These are phyloP conservation scores for Poeciliopsis retropinna DNA, from an alignment of 2,113 vertebrate genomes.

Conservation along the genomic window DNA sequence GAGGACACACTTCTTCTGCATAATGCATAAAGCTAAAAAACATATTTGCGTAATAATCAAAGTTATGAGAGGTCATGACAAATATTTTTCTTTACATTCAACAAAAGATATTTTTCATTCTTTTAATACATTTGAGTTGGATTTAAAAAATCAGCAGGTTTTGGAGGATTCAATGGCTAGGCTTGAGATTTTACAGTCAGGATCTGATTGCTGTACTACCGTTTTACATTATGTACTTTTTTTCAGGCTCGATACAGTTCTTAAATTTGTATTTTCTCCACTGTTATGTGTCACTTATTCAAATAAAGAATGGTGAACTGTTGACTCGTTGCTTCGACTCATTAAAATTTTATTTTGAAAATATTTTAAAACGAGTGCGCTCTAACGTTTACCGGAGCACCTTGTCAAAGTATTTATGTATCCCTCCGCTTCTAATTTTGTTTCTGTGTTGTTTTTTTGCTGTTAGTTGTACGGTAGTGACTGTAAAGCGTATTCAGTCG, in stretches of 20 bases:
- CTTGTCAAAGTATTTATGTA: slow-evolving; percentile 14
- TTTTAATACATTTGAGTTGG: background rate
- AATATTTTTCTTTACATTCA: too few species aligned
- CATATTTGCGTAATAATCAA: background rate
- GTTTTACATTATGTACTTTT: slow-evolving; percentile 56
- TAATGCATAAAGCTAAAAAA: background rate
- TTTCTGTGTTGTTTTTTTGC: background rate
- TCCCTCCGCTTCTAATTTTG: slow-evolving; percentile 51
- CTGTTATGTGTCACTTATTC: slow-evolving; percentile 57
- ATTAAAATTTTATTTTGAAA: background rate
- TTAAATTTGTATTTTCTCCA: slow-evolving; percentile 72
- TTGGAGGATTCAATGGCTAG: slow-evolving; percentile 26
- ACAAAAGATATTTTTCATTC: background rate
- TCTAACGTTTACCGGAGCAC: slow-evolving; percentile 31
- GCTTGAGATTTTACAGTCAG: slow-evolving; percentile 41
- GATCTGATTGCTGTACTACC: slow-evolving; percentile 49
- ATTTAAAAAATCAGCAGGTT: background rate
- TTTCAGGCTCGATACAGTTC: slow-evolving; percentile 58
- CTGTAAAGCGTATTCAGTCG: fast-evolving
- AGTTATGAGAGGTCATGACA: too few species aligned
- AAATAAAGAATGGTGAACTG: slow-evolving; percentile 69
- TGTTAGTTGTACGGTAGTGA: fast-evolving
- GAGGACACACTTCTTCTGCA: background rate
- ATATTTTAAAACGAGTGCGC: slow-evolving; percentile 2
- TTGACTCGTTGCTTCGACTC: slow-evolving; percentile 12